Evolutionary conservation across 2,888 invertebrate genomes (phyloP), one percentile per base, ranked within the genome.

Genomic region (Seladonia tumulorum): DNA sequence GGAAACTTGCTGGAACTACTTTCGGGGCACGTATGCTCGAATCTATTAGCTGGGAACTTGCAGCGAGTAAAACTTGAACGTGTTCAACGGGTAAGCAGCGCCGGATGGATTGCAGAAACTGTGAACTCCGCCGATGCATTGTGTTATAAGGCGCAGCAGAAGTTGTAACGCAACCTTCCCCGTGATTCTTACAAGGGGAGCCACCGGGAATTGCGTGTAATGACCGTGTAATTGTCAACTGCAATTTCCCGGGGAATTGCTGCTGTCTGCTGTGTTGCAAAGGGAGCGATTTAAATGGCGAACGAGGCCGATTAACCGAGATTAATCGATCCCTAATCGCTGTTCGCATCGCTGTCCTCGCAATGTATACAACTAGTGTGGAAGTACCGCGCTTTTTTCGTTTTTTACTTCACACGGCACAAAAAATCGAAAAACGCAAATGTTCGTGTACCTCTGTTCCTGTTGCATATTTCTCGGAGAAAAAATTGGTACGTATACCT

Each of bases 11-110:
- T 22, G 7, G 29, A 79, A 79, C 75, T 70, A 82, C 74, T 82
- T 79, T 78, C 70, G 60, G 60, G n/a, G 74, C 82, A 76, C 71
- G 70, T 72, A 75, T 75, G 75, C 75, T 79, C n/a, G 70, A 79
- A 75, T 79, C 75, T 71, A 82, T 82, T 82, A 82, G 74, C 70
- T 29, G 66, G 70, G 70, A 82, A 82, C 75, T 82, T 79, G 68
- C 68, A 35, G 57, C 70, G 70, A 78, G 68, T 71, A 47, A 73
- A 79, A 77, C 77, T 82, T 75, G 74, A 76, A 57, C 82, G 60
- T 53, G 78, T 57, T 71, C 39, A 71, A 47, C 76, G 49, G 71
- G 49, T 66, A 68, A 22, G 35, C 68, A 77, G 25, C 57, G 63
- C 49, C 72, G 73, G 77, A 82, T 78, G 81, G 76, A 81, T 81